Evolutionary conservation across 2,113 vertebrate species (phyloP).

Genomic region (Brienomyrus brachyistius): DNA sequence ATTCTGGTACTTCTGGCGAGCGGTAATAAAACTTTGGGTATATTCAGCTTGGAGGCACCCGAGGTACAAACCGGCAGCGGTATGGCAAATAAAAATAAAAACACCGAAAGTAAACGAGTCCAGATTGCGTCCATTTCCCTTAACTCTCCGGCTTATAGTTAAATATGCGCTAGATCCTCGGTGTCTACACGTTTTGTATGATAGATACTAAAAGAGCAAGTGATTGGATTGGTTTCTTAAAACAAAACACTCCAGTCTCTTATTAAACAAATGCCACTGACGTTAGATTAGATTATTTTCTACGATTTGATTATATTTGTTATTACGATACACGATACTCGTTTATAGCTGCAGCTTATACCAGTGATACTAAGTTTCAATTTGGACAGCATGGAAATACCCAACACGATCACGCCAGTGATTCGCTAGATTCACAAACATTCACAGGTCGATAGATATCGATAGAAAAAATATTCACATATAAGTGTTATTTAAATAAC

Average conservation of each 20-base stretch:
- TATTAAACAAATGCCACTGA: background rate
- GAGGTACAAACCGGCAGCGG: background rate
- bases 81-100: constrained; percentile 15
- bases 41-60: constrained; percentile 73
- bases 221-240: background rate
- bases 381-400: background rate
- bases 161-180: background rate
- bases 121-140: constrained; percentile 32
- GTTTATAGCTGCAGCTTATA: background rate
- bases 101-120: background rate
- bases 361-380: constrained; percentile 22
- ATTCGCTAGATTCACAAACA: background rate
- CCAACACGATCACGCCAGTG: background rate
- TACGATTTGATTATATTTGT: background rate
- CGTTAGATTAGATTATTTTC: background rate
- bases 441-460: background rate
- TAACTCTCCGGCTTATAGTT: too few relatives aligned
- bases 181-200: background rate
- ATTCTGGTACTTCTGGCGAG: constrained; percentile 74
- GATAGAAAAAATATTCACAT: background rate
- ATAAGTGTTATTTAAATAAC: background rate
- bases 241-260: background rate
- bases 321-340: background rate
- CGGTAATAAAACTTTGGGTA: constrained; percentile 84
- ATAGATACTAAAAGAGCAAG: background rate